A percentile compares a stretch with the other conserved stretches of the same genome.
Evolutionary conservation across 2,888 invertebrate genomes (phyloP).

Genomic region (Sacculina carcini): DNA sequence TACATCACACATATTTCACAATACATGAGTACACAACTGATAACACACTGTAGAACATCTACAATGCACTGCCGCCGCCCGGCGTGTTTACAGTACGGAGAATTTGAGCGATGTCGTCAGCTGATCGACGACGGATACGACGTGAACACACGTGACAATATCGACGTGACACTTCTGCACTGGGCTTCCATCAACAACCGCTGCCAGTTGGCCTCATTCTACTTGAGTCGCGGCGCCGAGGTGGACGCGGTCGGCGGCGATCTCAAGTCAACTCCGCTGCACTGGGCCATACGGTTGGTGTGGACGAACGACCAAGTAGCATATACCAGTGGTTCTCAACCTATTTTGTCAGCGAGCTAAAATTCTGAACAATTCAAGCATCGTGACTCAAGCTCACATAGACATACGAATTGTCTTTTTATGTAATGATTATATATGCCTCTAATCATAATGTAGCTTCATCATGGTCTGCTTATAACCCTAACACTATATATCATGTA

Average conservation of each 20-base stretch:
- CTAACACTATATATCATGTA: too few species aligned
- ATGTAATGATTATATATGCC: too few species aligned
- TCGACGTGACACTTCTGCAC: conserved; percentile 88
- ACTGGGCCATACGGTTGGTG: conserved; percentile 94
- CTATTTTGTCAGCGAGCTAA: not conserved
- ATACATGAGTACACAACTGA: not conserved
- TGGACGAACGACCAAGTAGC: too few species aligned
- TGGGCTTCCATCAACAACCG: conserved; percentile 99
- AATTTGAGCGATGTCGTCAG: conserved; percentile 36
- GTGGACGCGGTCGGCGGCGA: conserved; percentile 92
- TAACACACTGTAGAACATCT: not conserved
- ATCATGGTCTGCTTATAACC: too few species aligned
- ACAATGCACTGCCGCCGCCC: not conserved
- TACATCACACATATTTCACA: too few species aligned
- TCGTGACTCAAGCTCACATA: too few species aligned
- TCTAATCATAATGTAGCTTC: too few species aligned
- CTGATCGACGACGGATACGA: conserved; percentile 75
- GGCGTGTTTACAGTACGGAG: conserved; percentile 44
- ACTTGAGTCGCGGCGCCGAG: conserved; percentile 54
- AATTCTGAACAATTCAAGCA: too few species aligned
- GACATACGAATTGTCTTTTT: too few species aligned
- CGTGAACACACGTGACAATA: conserved; percentile 76
- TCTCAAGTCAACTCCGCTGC: conserved; percentile 77
- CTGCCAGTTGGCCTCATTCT: conserved; percentile 29
- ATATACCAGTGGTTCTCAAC: too few species aligned